Conservation (phyloP, 1,140 invertebrate species). For the Pectinophora gossypiella region DNA sequence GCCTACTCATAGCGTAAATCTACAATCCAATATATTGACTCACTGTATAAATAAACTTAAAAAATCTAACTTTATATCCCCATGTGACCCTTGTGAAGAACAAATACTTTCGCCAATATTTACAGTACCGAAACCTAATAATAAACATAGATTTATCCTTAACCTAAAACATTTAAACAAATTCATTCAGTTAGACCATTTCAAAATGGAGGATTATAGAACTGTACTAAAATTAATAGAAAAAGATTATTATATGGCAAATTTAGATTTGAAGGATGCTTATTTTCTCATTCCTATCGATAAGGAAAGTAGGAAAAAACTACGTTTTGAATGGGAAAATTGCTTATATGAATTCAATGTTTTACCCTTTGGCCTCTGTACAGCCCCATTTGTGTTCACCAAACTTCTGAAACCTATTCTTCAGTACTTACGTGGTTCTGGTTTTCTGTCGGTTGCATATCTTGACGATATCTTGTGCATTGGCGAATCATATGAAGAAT, state of each 20-base stretch:
- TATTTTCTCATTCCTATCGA: slow-evolving; percentile 7
- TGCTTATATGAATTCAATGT: slow-evolving; percentile 4
- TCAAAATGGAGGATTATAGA: slow-evolving; percentile 16
- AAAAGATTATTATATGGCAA: slow-evolving; percentile 9
- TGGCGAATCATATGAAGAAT: slow-evolving; percentile 1
- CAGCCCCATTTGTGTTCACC: slow-evolving; percentile 14
- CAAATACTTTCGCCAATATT: slow-evolving; percentile 10
- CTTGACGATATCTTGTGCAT: slow-evolving; percentile 11
- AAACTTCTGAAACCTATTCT: slow-evolving; percentile 15
- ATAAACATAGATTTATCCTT: slow-evolving; percentile 11
- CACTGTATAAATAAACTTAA: not conserved
- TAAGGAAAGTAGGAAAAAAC: not conserved
- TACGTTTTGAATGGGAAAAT: not conserved
- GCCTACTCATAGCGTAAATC: not conserved
- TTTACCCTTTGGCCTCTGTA: slow-evolving; percentile 10
- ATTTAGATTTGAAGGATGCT: slow-evolving; percentile 14
- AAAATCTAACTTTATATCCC: not conserved
- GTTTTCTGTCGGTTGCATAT: slow-evolving; percentile 6
- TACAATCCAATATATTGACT: slow-evolving; percentile 1
- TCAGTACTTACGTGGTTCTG: slow-evolving; percentile 3
- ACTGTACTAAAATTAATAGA: slow-evolving; percentile 5
- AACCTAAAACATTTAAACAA: slow-evolving; percentile 16
- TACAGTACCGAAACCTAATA: slow-evolving; percentile 10
- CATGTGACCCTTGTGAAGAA: slow-evolving; percentile 1
- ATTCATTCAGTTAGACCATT: slow-evolving; percentile 8